These are phyloP conservation scores for Prietella phreatophila DNA, from an alignment of 2,113 vertebrate species.

Conservation along the genomic window DNA sequence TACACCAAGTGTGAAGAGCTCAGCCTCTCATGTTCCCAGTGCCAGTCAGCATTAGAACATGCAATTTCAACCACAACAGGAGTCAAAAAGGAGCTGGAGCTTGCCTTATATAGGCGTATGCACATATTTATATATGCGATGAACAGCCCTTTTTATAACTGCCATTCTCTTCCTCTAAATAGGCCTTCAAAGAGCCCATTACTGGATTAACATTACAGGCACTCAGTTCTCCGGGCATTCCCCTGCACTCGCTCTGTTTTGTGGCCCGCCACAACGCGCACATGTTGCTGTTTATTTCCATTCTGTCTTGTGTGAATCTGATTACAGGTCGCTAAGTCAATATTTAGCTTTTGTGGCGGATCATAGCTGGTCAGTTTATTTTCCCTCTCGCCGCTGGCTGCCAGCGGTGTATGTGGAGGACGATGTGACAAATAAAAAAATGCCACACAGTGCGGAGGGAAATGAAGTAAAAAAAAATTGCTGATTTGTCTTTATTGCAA, in stretches of 20 bases:
- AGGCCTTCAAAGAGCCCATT: constrained; percentile 61
- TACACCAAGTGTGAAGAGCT: constrained; percentile 27
- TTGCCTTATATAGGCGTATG: constrained; percentile 28
- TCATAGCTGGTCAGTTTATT: constrained; percentile 71
- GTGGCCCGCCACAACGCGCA: constrained; percentile 66
- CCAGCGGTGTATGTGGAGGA: constrained; percentile 68
- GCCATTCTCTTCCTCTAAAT: constrained; percentile 60
- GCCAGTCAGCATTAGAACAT: constrained; percentile 20
- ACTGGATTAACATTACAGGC: constrained; percentile 61
- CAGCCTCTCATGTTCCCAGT: constrained; percentile 1
- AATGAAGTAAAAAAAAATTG: background rate
- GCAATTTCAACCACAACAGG: constrained; percentile 30
- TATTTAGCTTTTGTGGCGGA: constrained; percentile 77
- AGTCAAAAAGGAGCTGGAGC: background rate
- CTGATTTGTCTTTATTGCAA: constrained; percentile 29
- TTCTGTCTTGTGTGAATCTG: constrained; percentile 77
- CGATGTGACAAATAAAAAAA: constrained; percentile 53
- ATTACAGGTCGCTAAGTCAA: constrained; percentile 80
- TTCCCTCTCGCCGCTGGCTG: constrained; percentile 71
- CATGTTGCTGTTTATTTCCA: constrained; percentile 77
- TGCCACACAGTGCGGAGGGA: constrained; percentile 27
- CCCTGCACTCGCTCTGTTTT: constrained; percentile 61
- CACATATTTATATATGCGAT: constrained; percentile 43
- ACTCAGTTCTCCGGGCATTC: constrained; percentile 55
- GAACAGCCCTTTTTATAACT: constrained; percentile 44